Conservation (phyloP, 1,140 invertebrate genomes). For the Drosophila elegans region DNA sequence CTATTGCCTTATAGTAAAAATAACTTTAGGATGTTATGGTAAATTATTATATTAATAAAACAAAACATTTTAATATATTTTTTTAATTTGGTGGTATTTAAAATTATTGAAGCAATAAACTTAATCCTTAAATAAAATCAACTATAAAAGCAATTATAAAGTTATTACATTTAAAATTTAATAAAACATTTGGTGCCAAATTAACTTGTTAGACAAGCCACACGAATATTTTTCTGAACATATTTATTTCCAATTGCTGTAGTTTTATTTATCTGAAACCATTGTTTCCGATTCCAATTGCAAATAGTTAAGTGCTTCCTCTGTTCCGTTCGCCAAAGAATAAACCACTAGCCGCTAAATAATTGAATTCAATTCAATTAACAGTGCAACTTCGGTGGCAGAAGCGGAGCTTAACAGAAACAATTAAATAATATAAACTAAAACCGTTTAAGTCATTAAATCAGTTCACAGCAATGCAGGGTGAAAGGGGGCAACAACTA, state of each 20-base stretch:
- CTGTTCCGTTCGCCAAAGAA: background rate
- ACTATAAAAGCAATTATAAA: no score
- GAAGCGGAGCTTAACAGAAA: conserved; percentile 33
- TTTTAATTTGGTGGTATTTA: no score
- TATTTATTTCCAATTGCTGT: background rate
- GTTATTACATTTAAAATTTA: no score
- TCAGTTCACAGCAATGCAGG: conserved; percentile 42
- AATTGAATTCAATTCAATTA: conserved; percentile 79
- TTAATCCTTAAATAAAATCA: no score
- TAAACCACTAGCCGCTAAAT: conserved; percentile 52
- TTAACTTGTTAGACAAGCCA: background rate
- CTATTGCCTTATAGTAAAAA: no score
- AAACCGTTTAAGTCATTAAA: conserved; percentile 70
- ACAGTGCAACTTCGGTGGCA: conserved; percentile 5
- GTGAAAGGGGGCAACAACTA: conserved; percentile 1
- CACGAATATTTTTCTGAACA: background rate
- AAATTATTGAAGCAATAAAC: no score
- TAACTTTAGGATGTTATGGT: no score
- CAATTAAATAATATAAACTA: conserved; percentile 73
- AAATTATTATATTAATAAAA: no score
- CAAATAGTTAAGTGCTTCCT: conserved; percentile 9
- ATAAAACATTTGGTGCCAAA: no score
- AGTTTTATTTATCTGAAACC: background rate
- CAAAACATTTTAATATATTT: no score
- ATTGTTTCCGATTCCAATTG: conserved; percentile 23